Evolutionary conservation across 2,888 invertebrate genomes (phyloP), one percentile per base, ranked within the genome.

Genomic region (Heliconius ethilla): DNA sequence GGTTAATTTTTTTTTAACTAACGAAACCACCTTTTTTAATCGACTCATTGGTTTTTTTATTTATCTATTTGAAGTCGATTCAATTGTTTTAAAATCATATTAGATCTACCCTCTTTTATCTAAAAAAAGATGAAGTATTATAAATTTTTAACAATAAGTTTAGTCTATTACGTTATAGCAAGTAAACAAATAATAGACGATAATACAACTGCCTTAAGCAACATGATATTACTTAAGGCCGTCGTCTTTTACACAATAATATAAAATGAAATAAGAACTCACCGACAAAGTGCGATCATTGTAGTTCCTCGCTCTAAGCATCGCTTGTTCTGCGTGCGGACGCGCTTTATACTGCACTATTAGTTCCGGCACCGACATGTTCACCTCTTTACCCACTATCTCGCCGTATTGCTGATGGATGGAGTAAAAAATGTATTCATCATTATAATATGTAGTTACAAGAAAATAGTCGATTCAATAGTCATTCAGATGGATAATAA

Each of bases 321-420:
- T 90, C 2, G 97, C 98, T 81, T 96, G 95, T 89, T 98, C 98
- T 0, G 98, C 98, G 86, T 97, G 97, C 86, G 96, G 96, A 70
- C 98, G 95, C 62, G 96, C 95, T 84, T 96, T 96, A 92, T 96
- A 98, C 88, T 96, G 96, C 75, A 98, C 91, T 70, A 97, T 96
- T 82, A 97, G 94, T 85, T 97, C 96, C 25, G 98, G 98, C 79
- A 97, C 94, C 0, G 92, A 86, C 77, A 91, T 82, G 82, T 93
- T 91, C 82, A 96, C 96, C 77, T 96, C 95, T 87, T 97, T 97
- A 88, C 97, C 97, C n/a, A 96, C 96, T 82, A 99, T 96, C 88
- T 97, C 97, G 75, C 98, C 98, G 90, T 96, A 98, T 96, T 97
- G 96, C 98, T 98, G 91, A 2, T 90, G 87, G 80, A 82, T n/a